These are phyloP conservation scores for Gasterosteus aculeatus DNA, from an alignment of 2,113 vertebrate species.

Conservation along the genomic window DNA sequence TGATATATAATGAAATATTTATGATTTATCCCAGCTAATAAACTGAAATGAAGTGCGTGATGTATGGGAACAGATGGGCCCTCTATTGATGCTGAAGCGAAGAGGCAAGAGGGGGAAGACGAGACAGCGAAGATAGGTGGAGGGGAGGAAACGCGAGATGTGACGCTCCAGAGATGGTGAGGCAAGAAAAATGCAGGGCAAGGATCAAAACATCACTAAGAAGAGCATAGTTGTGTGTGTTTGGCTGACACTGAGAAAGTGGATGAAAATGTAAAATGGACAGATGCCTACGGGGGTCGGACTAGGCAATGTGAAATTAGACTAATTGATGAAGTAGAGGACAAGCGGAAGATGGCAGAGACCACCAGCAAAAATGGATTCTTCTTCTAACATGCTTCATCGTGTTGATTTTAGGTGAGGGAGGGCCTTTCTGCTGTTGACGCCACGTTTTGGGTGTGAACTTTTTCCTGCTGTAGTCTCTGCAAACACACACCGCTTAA, in stretches of 20 bases:
- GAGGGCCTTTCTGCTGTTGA: slow-evolving; percentile 34
- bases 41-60: slow-evolving; percentile 92
- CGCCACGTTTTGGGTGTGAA: slow-evolving; percentile 33
- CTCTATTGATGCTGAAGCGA: slow-evolving; percentile 82
- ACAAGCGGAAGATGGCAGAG: slow-evolving; percentile 38
- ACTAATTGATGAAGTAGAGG: slow-evolving; percentile 56
- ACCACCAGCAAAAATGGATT: slow-evolving; percentile 34
- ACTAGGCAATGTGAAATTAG: slow-evolving; percentile 38
- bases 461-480: not conserved
- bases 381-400: slow-evolving; percentile 6
- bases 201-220: slow-evolving; percentile 19
- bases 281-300: slow-evolving; percentile 18
- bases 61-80: slow-evolving; percentile 91
- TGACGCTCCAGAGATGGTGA: slow-evolving; percentile 48
- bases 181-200: slow-evolving; percentile 47
- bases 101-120: slow-evolving; percentile 67
- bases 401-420: slow-evolving; percentile 28
- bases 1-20: slow-evolving; percentile 94
- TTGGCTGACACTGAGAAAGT: slow-evolving; percentile 29
- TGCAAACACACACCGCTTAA: not conserved
- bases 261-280: slow-evolving; percentile 18
- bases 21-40: slow-evolving; percentile 96
- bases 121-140: slow-evolving; percentile 64
- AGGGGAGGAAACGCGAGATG: slow-evolving; percentile 61
- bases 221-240: slow-evolving; percentile 30